Evolutionary conservation across 1,140 invertebrate species (phyloP).

Genomic region (Orchesella cincta): DNA sequence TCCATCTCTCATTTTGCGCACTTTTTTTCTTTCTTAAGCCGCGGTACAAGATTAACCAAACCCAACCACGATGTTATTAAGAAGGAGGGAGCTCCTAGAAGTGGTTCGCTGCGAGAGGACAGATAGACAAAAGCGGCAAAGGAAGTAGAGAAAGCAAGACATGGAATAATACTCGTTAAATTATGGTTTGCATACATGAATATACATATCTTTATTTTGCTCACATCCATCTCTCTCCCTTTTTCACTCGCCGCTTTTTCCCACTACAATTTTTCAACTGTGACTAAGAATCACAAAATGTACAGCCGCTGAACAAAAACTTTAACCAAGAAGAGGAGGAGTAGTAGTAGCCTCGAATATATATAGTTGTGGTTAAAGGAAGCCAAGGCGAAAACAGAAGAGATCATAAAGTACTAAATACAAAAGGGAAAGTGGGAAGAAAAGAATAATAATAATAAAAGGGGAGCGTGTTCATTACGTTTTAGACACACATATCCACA

Average conservation of each 20-base stretch:
- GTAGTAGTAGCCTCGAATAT: background rate
- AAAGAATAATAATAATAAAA: slow-evolving; percentile 14
- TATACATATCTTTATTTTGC: slow-evolving; percentile 15
- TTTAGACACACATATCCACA: background rate
- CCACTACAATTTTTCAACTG: background rate
- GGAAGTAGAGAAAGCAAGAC: background rate
- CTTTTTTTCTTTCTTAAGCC: slow-evolving; percentile 2
- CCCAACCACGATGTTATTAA: slow-evolving; percentile 21
- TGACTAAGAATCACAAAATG: background rate
- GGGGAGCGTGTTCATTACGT: background rate
- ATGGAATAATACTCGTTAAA: background rate
- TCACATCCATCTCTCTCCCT: slow-evolving; percentile 6
- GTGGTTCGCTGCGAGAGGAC: background rate
- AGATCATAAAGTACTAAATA: slow-evolving; percentile 26
- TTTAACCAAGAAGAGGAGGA: background rate
- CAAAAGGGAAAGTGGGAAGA: background rate
- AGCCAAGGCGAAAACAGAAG: background rate
- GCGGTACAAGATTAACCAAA: slow-evolving; percentile 18
- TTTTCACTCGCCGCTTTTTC: background rate
- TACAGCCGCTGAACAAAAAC: background rate
- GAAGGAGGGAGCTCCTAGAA: background rate
- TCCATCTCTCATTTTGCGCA: background rate
- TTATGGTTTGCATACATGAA: slow-evolving; percentile 8
- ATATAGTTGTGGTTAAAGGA: background rate
- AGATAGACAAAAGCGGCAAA: too few relatives aligned